A percentile compares a stretch with the other conserved stretches of the same genome.
phyloP scores from a whole-genome alignment of 2,888 invertebrate species.

The Ecdyonurus torrentis region DNA sequence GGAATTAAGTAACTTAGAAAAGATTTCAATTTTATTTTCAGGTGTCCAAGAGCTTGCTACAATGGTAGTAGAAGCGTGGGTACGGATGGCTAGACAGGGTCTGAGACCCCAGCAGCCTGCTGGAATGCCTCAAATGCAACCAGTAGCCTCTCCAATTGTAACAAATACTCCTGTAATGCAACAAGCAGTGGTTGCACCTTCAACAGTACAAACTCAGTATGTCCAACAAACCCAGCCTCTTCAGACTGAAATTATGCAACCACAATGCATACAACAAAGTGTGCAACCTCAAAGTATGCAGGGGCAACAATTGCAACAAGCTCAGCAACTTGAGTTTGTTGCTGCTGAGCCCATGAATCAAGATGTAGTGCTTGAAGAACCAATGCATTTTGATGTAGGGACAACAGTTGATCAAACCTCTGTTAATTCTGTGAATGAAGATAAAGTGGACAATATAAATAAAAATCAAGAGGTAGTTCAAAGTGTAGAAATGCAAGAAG shows the following conservation, averaged over 20 bases:
- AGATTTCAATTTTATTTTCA: too few relatives aligned
- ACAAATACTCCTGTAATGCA: too few relatives aligned
- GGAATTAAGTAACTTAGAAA: too few relatives aligned
- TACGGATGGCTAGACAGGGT: slow-evolving; percentile 55
- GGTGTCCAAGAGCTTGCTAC: slow-evolving; percentile 61
- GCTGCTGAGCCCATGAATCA: background rate
- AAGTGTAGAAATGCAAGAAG: slow-evolving; percentile 7
- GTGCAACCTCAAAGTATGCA: background rate
- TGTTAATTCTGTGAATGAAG: background rate
- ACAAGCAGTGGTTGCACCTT: too few relatives aligned
- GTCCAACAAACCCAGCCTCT: too few relatives aligned
- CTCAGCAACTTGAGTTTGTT: background rate
- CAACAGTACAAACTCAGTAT: too few relatives aligned
- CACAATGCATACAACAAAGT: too few relatives aligned
- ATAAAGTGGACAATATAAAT: background rate
- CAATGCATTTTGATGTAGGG: background rate
- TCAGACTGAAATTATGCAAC: too few relatives aligned
- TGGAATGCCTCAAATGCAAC: background rate
- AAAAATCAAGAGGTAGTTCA: background rate
- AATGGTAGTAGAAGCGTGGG: slow-evolving; percentile 76
- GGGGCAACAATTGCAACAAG: background rate
- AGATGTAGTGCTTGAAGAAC: background rate
- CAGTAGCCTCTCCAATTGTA: background rate
- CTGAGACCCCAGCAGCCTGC: slow-evolving; percentile 15
- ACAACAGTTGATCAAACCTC: too few relatives aligned